A percentile compares a stretch with the other conserved stretches of the same genome.
These are phyloP conservation scores for Latrodectus elegans DNA, from an alignment of 2,888 invertebrate species.

Conservation along the genomic window DNA sequence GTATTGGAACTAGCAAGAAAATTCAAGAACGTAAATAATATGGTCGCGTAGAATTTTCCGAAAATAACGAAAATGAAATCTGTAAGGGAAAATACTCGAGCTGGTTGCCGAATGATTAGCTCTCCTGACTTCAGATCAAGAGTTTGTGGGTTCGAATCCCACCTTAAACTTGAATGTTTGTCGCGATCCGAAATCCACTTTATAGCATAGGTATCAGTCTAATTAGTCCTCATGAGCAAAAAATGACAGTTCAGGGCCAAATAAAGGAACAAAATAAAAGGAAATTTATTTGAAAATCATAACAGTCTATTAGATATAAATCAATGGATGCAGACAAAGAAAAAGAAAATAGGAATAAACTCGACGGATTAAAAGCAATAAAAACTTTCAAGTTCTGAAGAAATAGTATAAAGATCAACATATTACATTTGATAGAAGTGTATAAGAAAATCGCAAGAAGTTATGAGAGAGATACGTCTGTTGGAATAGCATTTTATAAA, in stretches of 20 bases:
- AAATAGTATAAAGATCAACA: conserved; percentile 20
- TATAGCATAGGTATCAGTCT: too few species aligned
- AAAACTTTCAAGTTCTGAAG: conserved; percentile 15
- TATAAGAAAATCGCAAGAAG: conserved; percentile 3
- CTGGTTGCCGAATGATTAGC: neutral
- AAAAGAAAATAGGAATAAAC: conserved; percentile 12
- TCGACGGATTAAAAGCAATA: conserved; percentile 1
- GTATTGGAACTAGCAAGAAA: too few species aligned
- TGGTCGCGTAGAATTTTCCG: neutral
- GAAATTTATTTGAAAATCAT: neutral
- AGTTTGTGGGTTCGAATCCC: too few species aligned
- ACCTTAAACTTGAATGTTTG: too few species aligned
- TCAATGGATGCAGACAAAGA: conserved; percentile 10
- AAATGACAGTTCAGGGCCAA: too few species aligned
- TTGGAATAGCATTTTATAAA: conserved; percentile 9
- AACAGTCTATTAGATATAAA: neutral
- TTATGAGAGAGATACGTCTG: neutral
- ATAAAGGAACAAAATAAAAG: too few species aligned
- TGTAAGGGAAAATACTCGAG: neutral
- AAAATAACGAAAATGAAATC: conserved; percentile 13
- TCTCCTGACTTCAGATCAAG: too few species aligned
- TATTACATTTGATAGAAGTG: neutral
- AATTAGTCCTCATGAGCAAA: too few species aligned
- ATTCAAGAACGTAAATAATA: neutral
- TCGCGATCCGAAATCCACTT: too few species aligned